Conservation (phyloP, 1,140 invertebrate species). For the Drosophila novamexicana region DNA sequence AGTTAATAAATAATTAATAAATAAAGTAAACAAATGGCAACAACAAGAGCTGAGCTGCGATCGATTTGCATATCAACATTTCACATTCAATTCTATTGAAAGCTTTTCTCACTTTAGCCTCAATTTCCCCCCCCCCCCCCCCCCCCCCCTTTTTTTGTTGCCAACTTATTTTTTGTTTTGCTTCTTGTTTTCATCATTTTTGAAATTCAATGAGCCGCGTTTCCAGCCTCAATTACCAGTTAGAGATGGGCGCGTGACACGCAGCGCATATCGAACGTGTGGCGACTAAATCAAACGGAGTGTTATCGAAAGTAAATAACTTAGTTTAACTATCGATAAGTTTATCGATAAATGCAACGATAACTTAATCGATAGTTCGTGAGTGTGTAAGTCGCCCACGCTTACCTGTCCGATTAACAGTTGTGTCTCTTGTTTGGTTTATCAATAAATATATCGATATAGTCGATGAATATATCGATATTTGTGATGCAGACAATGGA, state of each 20-base stretch:
- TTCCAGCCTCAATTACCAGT: constrained; percentile 38
- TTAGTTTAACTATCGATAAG: no score
- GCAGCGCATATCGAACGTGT: neutral
- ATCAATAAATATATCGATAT: no score
- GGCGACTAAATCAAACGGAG: no score
- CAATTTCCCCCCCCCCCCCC: neutral
- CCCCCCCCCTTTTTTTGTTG: neutral
- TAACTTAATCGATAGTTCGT: no score
- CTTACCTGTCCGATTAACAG: no score
- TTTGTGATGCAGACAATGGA: neutral
- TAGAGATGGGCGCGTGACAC: constrained; percentile 8
- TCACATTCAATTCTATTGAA: constrained; percentile 81
- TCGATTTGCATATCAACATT: constrained; percentile 79
- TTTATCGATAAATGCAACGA: no score
- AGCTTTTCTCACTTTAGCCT: constrained; percentile 80
- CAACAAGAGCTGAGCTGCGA: constrained; percentile 38
- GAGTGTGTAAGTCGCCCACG: no score
- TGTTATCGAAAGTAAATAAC: no score
- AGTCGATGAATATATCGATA: neutral
- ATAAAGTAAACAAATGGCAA: constrained; percentile 71
- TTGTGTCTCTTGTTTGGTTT: no score
- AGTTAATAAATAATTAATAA: constrained; percentile 77
- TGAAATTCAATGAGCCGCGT: constrained; percentile 75
- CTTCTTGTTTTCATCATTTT: constrained; percentile 25
- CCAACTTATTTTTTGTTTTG: constrained; percentile 9